A percentile compares a stretch with the other conserved stretches of the same genome.
Conservation (phyloP, 1,140 invertebrate genomes). For the Trachymyrmex cornetzi region DNA sequence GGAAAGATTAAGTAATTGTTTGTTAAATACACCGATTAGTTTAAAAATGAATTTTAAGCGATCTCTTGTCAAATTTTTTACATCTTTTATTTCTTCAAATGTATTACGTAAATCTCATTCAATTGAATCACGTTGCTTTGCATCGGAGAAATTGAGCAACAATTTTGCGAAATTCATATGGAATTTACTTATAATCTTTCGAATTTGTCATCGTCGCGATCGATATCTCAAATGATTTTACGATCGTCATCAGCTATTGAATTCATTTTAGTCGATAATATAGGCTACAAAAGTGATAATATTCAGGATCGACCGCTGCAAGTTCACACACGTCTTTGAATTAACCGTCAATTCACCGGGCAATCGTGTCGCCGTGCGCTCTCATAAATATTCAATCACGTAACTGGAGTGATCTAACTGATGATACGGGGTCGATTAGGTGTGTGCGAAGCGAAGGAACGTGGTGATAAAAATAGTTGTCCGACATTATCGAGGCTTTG, state of each 20-base stretch:
- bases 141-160: not conserved
- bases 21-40: not conserved
- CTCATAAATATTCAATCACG: conserved; percentile 61
- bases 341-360: conserved; percentile 52
- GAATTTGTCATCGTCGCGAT: not conserved
- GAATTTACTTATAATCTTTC: not conserved
- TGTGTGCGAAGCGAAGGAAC: conserved; percentile 34
- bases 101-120: not conserved
- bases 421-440: conserved; percentile 49
- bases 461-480: conserved; percentile 55
- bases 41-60: not conserved
- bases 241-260: not conserved
- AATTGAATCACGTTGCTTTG: not conserved
- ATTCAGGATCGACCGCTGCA: not conserved
- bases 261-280: conserved; percentile 17
- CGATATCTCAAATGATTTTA: not conserved
- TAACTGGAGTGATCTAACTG: conserved; percentile 53
- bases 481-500: conserved; percentile 49
- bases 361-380: conserved; percentile 50
- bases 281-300: not conserved
- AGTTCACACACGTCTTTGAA: conserved; percentile 54
- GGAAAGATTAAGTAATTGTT: not conserved
- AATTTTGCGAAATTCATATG: not conserved
- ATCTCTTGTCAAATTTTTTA: not conserved
- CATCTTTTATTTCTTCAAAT: not conserved